These are phyloP conservation scores for Margarornis squamiger DNA, from an alignment of 2,797 vertebrate species.

Conservation along the genomic window DNA sequence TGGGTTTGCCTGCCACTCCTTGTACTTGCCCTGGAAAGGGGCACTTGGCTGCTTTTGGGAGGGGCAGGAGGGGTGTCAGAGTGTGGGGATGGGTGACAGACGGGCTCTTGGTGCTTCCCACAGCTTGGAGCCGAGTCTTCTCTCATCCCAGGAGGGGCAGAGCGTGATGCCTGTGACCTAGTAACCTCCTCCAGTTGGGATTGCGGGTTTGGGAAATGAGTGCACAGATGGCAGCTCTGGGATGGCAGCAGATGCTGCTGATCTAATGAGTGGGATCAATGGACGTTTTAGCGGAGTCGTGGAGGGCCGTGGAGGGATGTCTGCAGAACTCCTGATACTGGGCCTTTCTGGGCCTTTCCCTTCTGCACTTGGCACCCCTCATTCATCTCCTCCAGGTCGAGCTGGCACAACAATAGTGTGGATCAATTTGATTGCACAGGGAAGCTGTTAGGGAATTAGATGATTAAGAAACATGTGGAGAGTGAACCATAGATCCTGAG, in stretches of 20 bases:
- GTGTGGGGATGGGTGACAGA: neutral
- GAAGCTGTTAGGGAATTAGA: neutral
- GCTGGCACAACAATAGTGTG: neutral
- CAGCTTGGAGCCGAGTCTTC: fast-evolving
- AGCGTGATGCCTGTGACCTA: constrained; percentile 31
- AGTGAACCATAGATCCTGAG: neutral
- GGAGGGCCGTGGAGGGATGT: neutral
- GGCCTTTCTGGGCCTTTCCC: neutral
- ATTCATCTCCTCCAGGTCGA: neutral
- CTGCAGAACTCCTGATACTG: neutral
- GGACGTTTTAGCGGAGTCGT: neutral
- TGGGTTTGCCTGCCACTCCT: neutral
- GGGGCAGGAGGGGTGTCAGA: neutral
- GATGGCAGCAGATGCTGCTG: constrained; percentile 4
- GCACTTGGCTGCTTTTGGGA: neutral
- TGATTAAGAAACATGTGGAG: neutral
- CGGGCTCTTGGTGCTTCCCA: neutral
- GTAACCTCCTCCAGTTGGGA: constrained; percentile 40
- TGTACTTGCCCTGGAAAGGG: neutral
- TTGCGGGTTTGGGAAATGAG: neutral
- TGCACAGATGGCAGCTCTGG: constrained; percentile 25
- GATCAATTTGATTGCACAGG: neutral
- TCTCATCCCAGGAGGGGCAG: neutral
- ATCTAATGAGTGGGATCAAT: neutral
- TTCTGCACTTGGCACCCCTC: neutral